A percentile compares a stretch with the other conserved stretches of the same genome.
phyloP scores from a whole-genome alignment of 1,140 invertebrate species.

The Eufriesea mexicana region DNA sequence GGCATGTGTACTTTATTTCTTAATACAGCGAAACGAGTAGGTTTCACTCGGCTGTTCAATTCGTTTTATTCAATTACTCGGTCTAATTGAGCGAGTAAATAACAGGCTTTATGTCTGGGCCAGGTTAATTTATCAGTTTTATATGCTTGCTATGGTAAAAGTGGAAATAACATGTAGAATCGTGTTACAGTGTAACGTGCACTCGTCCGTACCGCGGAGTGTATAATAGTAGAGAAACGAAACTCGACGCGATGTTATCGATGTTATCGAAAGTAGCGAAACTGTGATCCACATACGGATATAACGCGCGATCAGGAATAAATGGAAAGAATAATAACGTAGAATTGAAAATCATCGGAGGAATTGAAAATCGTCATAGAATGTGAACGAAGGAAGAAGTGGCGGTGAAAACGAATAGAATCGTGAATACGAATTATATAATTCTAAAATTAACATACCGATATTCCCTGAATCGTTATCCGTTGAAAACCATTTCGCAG shows the following conservation, averaged over 20 bases:
- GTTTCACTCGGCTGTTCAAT: neutral
- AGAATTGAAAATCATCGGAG: neutral
- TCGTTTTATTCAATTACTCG: neutral
- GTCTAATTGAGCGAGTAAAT: neutral
- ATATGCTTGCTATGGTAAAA: neutral
- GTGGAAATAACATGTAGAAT: neutral
- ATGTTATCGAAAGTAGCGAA: too few relatives aligned
- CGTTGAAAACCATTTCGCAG: neutral
- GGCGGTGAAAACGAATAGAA: too few relatives aligned
- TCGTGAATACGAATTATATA: too few relatives aligned
- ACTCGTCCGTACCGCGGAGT: neutral
- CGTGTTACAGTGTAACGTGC: neutral
- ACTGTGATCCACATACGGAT: too few relatives aligned
- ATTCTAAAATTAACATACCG: too few relatives aligned
- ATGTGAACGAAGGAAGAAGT: neutral
- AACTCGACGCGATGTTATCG: too few relatives aligned
- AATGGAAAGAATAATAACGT: too few relatives aligned
- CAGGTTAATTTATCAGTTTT: neutral
- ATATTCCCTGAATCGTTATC: neutral
- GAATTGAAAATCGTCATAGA: neutral
- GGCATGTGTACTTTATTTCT: too few relatives aligned
- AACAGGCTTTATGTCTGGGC: neutral
- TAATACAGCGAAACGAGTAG: neutral
- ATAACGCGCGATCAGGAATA: too few relatives aligned
- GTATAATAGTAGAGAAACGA: neutral